These are phyloP conservation scores for Hippopotamyrus pictus DNA, from an alignment of 2,797 vertebrate genomes.

Conservation along the genomic window DNA sequence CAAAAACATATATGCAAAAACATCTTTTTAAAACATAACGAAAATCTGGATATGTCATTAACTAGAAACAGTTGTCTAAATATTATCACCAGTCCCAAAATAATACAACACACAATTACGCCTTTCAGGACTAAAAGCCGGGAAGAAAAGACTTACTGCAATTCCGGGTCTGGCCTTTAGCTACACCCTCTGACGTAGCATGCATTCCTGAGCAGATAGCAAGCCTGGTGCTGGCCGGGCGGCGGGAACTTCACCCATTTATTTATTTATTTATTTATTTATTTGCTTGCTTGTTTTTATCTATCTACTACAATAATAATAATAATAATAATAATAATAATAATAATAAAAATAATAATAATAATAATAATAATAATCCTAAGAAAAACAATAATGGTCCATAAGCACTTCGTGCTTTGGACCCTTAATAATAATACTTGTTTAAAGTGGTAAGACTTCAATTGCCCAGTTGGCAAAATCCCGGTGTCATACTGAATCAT, in stretches of 20 bases:
- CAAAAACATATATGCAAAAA: not conserved
- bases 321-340: not conserved
- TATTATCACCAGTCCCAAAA: not conserved
- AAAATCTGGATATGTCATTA: not conserved
- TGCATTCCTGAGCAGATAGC: not conserved
- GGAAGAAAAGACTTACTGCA: not conserved
- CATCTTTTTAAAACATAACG: not conserved
- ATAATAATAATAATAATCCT: too few relatives aligned
- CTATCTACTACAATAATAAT: not conserved
- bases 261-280: not conserved
- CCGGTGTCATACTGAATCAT: not conserved
- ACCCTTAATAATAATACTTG: not conserved
- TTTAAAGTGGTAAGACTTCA: not conserved
- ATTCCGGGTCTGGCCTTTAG: not conserved
- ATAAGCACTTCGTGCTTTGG: too few relatives aligned
- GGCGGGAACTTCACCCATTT: not conserved
- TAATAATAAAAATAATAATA: not conserved
- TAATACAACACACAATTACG: not conserved
- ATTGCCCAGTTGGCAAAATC: not conserved
- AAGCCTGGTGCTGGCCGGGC: not conserved
- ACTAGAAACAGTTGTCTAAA: not conserved
- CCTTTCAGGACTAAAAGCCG: not conserved
- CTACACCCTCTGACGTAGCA: constrained; percentile 2
- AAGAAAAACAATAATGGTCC: too few relatives aligned
- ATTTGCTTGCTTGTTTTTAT: not conserved